A percentile compares a stretch with the other conserved stretches of the same genome.
Conservation (phyloP, 2,888 invertebrate species). For the Protula sp. region DNA sequence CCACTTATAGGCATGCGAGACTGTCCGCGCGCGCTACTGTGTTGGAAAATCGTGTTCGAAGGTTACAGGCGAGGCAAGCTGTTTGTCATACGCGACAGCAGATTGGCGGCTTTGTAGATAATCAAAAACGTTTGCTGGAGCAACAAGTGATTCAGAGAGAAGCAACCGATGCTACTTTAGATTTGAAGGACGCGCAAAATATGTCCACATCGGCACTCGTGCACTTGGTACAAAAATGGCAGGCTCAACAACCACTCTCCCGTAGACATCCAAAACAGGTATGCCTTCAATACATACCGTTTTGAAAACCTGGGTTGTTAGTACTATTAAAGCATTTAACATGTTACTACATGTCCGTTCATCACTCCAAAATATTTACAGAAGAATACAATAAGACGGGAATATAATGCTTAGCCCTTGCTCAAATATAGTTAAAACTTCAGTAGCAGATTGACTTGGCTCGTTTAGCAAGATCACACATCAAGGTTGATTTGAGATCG, state of each 20-base stretch:
- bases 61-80: conserved; percentile 69
- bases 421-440: no score
- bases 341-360: no score
- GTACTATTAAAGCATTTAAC: no score
- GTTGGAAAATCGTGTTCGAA: conserved; percentile 68
- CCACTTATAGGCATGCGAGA: conserved; percentile 60
- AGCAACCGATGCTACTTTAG: conserved; percentile 21
- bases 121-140: conserved; percentile 60
- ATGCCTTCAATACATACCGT: no score
- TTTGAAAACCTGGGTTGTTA: no score
- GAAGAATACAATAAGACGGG: no score
- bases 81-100: conserved; percentile 76
- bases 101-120: conserved; percentile 70
- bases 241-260: conserved; percentile 49
- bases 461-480: no score
- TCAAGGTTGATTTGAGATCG: no score
- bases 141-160: conserved; percentile 30
- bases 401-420: no score
- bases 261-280: not conserved
- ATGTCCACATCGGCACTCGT: conserved; percentile 59
- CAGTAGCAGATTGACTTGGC: no score
- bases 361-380: no score
- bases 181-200: conserved; percentile 51
- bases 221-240: conserved; percentile 59
- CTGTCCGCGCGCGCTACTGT: conserved; percentile 69